Evolutionary conservation across 1,140 invertebrate genomes (phyloP), one percentile per base, ranked within the genome.

Genomic region (Tetramorium simillimum): DNA sequence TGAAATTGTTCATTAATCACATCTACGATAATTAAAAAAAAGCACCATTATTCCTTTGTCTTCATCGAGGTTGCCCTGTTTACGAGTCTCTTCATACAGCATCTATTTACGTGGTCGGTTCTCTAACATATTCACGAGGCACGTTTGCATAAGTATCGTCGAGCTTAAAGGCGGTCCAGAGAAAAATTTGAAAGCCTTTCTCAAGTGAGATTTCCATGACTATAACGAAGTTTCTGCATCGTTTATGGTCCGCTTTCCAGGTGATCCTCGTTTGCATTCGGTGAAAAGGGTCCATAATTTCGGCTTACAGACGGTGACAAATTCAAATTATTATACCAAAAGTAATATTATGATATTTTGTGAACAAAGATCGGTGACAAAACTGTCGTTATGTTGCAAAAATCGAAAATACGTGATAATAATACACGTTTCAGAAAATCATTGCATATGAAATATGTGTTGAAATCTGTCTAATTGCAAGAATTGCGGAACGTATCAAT

Each of bases 251-350:
- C 73, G 70, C 70, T 84, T 90, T 90, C 73, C 49, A 85, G 73
- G 63, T 80, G 65, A 33, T 62, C 7, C 62, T 86, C 88, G 85
- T 90, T 90, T 89, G 85, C 89, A 89, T 90, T 89, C 49, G 43
- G 56, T 89, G 77, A 90, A 90, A 90, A 75, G 77, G 73, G 76
- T 76, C 85, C 85, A 70, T 87, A 89, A 89, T 90, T 90, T 90
- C 21, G 37, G 73, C 78, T 89, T 84, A 84, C 77, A 40, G 72
- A 58, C 72, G 24, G 40, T 73, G 58, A 86, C 76, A 82, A 90
- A 87, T 87, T 84, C 63, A 86, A 86, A 89, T 90, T 86, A 88
- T 89, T 88, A 70, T 80, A 75, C 24, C 24, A 28, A 72, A 73
- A 86, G 56, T 89, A 89, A 81, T 89, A 82, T 90, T 82, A 89